Evolutionary conservation across 1,140 invertebrate species (phyloP), one percentile per base, ranked within the genome.

Genomic region (Andricus grossulariae): DNA sequence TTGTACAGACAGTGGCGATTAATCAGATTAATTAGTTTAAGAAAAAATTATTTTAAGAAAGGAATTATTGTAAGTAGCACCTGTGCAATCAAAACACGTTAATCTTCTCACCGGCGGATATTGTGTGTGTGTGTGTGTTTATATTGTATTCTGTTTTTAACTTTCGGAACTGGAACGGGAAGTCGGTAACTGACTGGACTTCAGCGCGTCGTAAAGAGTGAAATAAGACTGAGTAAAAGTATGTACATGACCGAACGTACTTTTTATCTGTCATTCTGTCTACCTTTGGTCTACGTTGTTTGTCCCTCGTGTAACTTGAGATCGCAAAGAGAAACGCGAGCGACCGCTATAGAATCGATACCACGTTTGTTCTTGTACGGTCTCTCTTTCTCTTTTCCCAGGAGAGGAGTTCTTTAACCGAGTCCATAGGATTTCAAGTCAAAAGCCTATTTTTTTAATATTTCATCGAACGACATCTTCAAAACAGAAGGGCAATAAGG

Each of bases 321-420:
- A 88, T 82, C 80, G 79, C 73, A 71, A 81, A 86, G 86, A 89
- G 88, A 89, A 89, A 89, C 76, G 85, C 82, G 81, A 87, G 82
- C 78, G 80, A 84, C 82, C 80, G 76, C 70, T 71, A 57, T 55
- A 83, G 83, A 90, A 90, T 90, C 89, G 89, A 90, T 90, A 90
- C 82, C 83, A 77, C 82, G 77, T 79, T 78, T 83, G 88, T 87
- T 89, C 84, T 90, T 90, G 83, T 90, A 90, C 76, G 89, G 89
- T 86, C 85, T 80, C 75, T 85, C 75, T 83, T 78, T 82, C 74
- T 81, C 50, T 79, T 78, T 74, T 72, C 77, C 57, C 72, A 72
- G 72, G 49, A 78, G 60, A 71, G 73, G 75, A 79, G 80, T 79
- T 84, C 80, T 72, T 72, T 80, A 72, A 74, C 75, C 73, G 50